Evolutionary conservation across 2,113 vertebrate species (phyloP).

Genomic region (Gymnobelideus leadbeateri): DNA sequence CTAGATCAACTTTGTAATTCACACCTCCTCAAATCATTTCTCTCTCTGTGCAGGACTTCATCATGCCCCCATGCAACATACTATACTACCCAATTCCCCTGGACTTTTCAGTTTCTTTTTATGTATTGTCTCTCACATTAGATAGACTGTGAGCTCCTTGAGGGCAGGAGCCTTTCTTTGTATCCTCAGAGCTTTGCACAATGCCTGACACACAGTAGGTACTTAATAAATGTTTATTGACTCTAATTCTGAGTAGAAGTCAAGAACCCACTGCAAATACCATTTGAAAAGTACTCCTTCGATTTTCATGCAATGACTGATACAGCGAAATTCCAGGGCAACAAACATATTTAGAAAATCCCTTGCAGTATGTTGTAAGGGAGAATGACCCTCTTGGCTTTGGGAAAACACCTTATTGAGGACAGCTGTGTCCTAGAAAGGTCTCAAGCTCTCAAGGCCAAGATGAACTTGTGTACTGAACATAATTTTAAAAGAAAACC

Average conservation of each 20-base stretch:
- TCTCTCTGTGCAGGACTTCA: not conserved
- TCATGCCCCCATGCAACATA: not conserved
- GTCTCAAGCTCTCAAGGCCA: not conserved
- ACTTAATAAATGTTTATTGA: not conserved
- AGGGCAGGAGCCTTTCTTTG: not conserved
- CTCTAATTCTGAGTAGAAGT: constrained; percentile 7
- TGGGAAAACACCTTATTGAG: not conserved
- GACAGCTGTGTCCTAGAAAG: constrained; percentile 39
- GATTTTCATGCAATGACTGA: not conserved
- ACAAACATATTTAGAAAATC: not conserved
- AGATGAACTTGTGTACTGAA: not conserved
- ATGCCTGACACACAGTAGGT: not conserved
- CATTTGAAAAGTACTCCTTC: not conserved
- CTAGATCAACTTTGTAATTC: not conserved
- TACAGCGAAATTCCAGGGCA: constrained; percentile 14
- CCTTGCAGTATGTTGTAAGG: not conserved
- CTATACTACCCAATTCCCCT: not conserved
- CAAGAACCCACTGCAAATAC: constrained; percentile 34
- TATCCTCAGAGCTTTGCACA: not conserved
- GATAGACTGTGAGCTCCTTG: not conserved
- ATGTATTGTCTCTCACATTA: not conserved
- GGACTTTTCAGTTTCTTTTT: not conserved
- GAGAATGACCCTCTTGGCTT: not conserved
- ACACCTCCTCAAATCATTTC: not conserved
- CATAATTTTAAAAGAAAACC: not conserved